A percentile compares a stretch with the other conserved stretches of the same genome.
phyloP scores from a whole-genome alignment of 2,797 vertebrate genomes.

The Danio kyathit region DNA sequence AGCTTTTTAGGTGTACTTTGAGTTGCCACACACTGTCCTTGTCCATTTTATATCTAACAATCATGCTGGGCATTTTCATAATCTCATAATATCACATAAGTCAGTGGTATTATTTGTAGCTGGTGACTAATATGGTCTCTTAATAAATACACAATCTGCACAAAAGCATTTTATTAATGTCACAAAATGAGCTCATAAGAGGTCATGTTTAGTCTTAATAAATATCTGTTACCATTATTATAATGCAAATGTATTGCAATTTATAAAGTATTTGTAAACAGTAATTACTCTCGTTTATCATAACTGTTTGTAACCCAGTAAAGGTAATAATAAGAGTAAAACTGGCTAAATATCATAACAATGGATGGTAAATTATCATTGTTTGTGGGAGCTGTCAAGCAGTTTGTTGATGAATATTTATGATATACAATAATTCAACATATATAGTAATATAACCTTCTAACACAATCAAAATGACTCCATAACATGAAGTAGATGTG shows the following conservation, averaged over 20 bases:
- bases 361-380: too few relatives aligned
- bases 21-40: background rate
- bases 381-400: too few relatives aligned
- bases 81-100: background rate
- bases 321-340: too few relatives aligned
- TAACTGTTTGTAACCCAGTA: too few relatives aligned
- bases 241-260: background rate
- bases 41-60: background rate
- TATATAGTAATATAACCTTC: too few relatives aligned
- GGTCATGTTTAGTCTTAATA: background rate
- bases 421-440: too few relatives aligned
- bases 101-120: background rate
- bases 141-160: background rate
- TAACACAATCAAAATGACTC: too few relatives aligned
- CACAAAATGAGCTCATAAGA: background rate
- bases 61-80: background rate
- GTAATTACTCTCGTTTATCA: too few relatives aligned
- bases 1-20: constrained; percentile 22
- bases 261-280: background rate
- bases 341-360: too few relatives aligned
- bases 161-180: background rate
- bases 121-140: background rate
- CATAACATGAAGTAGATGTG: background rate
- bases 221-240: background rate
- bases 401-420: too few relatives aligned